phyloP scores from a whole-genome alignment of 2,888 invertebrate species.

The Cheilosia vulpina region DNA sequence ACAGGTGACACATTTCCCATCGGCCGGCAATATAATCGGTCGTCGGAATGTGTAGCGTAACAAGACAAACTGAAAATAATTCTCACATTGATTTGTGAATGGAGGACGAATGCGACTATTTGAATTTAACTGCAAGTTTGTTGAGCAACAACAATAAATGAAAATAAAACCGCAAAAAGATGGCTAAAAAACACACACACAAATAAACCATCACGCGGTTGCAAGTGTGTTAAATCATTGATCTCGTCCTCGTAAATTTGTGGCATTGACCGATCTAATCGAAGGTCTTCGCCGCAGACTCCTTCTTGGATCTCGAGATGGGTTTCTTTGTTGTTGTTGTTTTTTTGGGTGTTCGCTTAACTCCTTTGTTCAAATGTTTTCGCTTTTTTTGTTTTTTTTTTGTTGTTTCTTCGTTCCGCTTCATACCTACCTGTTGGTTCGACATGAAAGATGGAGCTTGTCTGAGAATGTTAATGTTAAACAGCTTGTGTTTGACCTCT shows the following conservation, averaged over 20 bases:
- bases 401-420: not conserved
- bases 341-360: slow-evolving; percentile 5
- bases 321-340: not conserved
- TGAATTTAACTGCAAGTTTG: slow-evolving; percentile 16
- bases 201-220: slow-evolving; percentile 3
- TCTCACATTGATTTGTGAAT: not conserved
- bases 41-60: too few species aligned
- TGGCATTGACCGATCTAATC: slow-evolving; percentile 72
- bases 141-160: slow-evolving; percentile 6
- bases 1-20: slow-evolving; percentile 12
- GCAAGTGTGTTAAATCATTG: slow-evolving; percentile 59
- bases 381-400: too few species aligned
- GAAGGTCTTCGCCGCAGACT: slow-evolving; percentile 58
- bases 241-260: slow-evolving; percentile 64
- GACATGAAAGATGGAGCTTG: slow-evolving; percentile 53
- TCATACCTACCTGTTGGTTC: not conserved
- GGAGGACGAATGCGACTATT: slow-evolving; percentile 16
- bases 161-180: too few species aligned
- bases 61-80: not conserved
- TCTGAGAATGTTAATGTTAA: slow-evolving; percentile 64
- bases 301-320: slow-evolving; percentile 30
- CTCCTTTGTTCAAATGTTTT: slow-evolving; percentile 27
- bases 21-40: not conserved
- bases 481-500: slow-evolving; percentile 52
- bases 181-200: not conserved